Evolutionary conservation across 1,140 invertebrate genomes (phyloP).

Genomic region (Drosophila setifemur): DNA sequence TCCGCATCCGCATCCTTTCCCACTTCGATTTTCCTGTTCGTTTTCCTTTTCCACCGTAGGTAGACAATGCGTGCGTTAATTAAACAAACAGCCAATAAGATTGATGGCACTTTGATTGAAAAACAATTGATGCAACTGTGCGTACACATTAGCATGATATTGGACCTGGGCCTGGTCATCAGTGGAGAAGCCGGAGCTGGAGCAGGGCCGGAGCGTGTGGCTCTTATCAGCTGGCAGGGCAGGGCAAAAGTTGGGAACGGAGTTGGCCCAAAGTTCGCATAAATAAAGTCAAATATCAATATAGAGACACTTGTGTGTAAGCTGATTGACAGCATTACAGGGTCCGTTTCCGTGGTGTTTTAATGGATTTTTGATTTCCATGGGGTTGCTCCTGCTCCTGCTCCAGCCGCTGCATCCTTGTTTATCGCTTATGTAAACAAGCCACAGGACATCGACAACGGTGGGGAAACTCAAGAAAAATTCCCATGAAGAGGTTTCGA

Average conservation of each 20-base stretch:
- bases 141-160: conserved; percentile 78
- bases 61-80: conserved; percentile 67
- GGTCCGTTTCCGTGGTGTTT: conserved; percentile 59
- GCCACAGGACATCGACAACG: conserved; percentile 52
- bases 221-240: conserved; percentile 69
- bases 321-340: conserved; percentile 66
- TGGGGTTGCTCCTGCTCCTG: conserved; percentile 39
- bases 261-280: conserved; percentile 67
- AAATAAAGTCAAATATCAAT: conserved; percentile 75
- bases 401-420: conserved; percentile 35
- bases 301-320: conserved; percentile 54
- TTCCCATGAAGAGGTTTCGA: neutral
- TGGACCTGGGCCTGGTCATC: conserved; percentile 55
- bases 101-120: conserved; percentile 80
- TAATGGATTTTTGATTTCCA: conserved; percentile 81
- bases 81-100: conserved; percentile 79
- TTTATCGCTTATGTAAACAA: conserved; percentile 81
- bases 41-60: conserved; percentile 18
- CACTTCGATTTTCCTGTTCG: neutral
- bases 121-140: conserved; percentile 81
- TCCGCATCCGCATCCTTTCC: no score
- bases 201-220: conserved; percentile 35
- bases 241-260: conserved; percentile 48
- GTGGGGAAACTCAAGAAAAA: conserved; percentile 35
- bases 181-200: conserved; percentile 11